Evolutionary conservation across 2,113 vertebrate genomes (phyloP), one percentile per base, ranked within the genome.

Genomic region (Panthera uncia): DNA sequence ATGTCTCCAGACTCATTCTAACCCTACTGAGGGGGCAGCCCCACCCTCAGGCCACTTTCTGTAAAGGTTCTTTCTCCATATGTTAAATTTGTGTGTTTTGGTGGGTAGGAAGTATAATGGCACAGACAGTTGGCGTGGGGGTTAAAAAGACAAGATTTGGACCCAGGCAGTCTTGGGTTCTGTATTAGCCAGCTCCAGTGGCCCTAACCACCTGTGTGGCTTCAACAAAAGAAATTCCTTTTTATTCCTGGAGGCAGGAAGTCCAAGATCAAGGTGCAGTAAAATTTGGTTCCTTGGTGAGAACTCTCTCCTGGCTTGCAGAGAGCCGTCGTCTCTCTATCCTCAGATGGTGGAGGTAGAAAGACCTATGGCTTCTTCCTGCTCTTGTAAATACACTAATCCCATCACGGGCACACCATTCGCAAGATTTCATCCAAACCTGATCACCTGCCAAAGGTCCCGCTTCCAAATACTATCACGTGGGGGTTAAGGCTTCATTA

Each of bases 171-270:
- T 12, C n/a, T 50, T 91, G 23, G 27, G 18, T 69, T 83, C 52
- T 52, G 0, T 33, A 14, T 6, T 38, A 55, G 23, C 33, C 81
- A 45, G 2, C 68, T 86, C 5, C 0, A 7, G 41, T 12, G 45
- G 8, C 80, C 48, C 61, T 11, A 68, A 80, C 13, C 29, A 12
- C 13, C 23, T 0, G 1, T 29, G 9, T 11, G 45, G 89, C 45
- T 71, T 89, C 21, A 92, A 78, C 73, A 21, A 11, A 13, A 80
- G 52, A n/a, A 16, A 9, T 38, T 69, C 23, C n/a, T 57, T 79
- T 69, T 38, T 36, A 50, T 83, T 23, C 21, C 21, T 50, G 15
- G 33, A 89, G 23, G 31, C 79, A 19, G 33, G 71, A 65, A 94
- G 52, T 45, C 71, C 74, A 52, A 66, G 45, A 74, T 33, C 21